These are phyloP conservation scores for Morpho deidamia DNA, from an alignment of 2,888 invertebrate genomes.

Conservation along the genomic window DNA sequence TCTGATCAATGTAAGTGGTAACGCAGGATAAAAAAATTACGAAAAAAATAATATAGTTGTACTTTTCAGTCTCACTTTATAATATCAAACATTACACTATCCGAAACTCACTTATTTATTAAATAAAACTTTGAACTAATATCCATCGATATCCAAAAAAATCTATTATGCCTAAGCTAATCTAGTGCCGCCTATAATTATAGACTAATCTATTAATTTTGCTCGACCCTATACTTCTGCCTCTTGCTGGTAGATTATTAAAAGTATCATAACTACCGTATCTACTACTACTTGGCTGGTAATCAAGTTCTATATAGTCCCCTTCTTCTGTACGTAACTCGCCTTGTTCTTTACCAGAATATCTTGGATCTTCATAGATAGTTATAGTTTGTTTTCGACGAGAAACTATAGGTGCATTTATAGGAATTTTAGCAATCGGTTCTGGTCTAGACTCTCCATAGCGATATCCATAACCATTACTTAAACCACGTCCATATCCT, in stretches of 20 bases:
- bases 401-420: conserved; percentile 58
- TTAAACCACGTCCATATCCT: conserved; percentile 58
- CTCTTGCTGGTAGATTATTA: conserved; percentile 46
- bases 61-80: no score
- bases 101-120: no score
- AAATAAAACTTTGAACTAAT: no score
- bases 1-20: no score
- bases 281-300: conserved; percentile 63
- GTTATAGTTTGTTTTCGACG: conserved; percentile 71
- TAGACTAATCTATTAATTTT: conserved; percentile 73
- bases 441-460: conserved; percentile 57
- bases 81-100: no score
- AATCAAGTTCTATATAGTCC: conserved; percentile 62
- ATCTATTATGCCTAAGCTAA: no score
- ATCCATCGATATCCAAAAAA: no score
- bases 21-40: no score
- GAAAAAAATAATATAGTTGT: no score
- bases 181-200: conserved; percentile 53
- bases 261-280: conserved; percentile 68
- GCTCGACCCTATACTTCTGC: conserved; percentile 57
- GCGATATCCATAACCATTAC: conserved; percentile 61
- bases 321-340: conserved; percentile 59
- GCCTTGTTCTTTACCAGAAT: conserved; percentile 57
- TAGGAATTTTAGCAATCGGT: conserved; percentile 54
- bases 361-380: conserved; percentile 72